These are phyloP conservation scores for Oxytorus armatus DNA, from an alignment of 2,888 invertebrate genomes.

Conservation along the genomic window DNA sequence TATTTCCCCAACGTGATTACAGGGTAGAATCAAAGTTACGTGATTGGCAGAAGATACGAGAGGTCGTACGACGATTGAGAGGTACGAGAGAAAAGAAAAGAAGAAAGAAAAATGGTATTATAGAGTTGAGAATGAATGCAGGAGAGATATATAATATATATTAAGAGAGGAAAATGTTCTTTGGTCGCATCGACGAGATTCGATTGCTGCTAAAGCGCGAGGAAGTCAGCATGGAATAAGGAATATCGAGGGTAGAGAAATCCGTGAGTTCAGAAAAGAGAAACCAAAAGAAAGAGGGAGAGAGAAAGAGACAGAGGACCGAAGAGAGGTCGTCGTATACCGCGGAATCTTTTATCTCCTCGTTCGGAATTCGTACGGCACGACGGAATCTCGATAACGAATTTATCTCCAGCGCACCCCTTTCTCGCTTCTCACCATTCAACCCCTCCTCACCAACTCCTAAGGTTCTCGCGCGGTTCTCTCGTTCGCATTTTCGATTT, in stretches of 20 bases:
- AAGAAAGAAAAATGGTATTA: conserved; percentile 5
- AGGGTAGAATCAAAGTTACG: background rate
- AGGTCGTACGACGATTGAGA: too few species aligned
- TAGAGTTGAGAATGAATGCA: conserved; percentile 26
- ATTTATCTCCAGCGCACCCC: conserved; percentile 54
- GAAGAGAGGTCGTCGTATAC: conserved; percentile 48
- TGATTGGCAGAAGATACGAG: background rate
- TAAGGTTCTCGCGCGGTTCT: background rate
- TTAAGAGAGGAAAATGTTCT: conserved; percentile 48
- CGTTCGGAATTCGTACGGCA: conserved; percentile 68
- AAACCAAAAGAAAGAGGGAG: conserved; percentile 35
- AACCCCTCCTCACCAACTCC: too few species aligned
- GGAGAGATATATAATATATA: background rate
- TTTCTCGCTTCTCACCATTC: conserved; percentile 5
- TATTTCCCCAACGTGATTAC: too few species aligned
- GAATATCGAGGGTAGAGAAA: conserved; percentile 30
- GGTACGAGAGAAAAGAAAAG: too few species aligned
- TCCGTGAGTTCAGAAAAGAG: conserved; percentile 30
- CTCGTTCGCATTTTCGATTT: conserved; percentile 39
- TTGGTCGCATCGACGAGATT: conserved; percentile 39
- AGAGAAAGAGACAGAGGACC: conserved; percentile 29
- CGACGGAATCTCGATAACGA: conserved; percentile 69
- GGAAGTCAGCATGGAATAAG: conserved; percentile 37
- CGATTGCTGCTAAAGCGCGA: conserved; percentile 48
- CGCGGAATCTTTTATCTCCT: conserved; percentile 69